phyloP scores from a whole-genome alignment of 2,113 vertebrate species.

The Synchiropus splendidus region DNA sequence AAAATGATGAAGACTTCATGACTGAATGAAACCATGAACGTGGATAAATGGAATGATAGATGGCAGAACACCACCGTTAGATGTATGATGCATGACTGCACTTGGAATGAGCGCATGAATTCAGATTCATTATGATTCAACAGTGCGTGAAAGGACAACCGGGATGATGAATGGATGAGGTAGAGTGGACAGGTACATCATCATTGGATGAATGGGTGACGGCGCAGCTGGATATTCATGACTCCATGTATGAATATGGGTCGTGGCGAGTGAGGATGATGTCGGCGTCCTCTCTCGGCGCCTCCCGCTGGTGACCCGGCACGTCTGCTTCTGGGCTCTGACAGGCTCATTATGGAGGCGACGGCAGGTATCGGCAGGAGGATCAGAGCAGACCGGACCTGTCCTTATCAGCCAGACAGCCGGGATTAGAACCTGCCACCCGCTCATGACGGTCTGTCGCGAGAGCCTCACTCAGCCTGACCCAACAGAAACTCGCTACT shows the following conservation, averaged over 20 bases:
- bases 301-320: constrained; percentile 32
- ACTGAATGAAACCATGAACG: too few relatives aligned
- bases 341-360: constrained; percentile 71
- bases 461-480: not conserved
- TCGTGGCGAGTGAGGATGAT: constrained; percentile 58
- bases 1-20: too few relatives aligned
- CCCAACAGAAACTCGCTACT: too few relatives aligned
- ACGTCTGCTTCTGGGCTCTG: constrained; percentile 61
- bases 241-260: constrained; percentile 59
- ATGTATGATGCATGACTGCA: constrained; percentile 55
- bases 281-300: constrained; percentile 36
- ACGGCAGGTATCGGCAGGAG: constrained; percentile 50
- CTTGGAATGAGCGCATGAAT: constrained; percentile 65
- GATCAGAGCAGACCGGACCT: constrained; percentile 62
- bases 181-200: constrained; percentile 4
- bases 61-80: constrained; percentile 4
- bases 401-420: constrained; percentile 65
- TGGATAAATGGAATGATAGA: too few relatives aligned
- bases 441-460: constrained; percentile 73
- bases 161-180: too few relatives aligned
- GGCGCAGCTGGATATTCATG: constrained; percentile 26
- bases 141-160: too few relatives aligned
- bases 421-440: constrained; percentile 67
- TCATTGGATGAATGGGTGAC: constrained; percentile 15
- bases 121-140: too few relatives aligned